Evolutionary conservation across 2,888 invertebrate species (phyloP).

Genomic region (Macrophya annulata): DNA sequence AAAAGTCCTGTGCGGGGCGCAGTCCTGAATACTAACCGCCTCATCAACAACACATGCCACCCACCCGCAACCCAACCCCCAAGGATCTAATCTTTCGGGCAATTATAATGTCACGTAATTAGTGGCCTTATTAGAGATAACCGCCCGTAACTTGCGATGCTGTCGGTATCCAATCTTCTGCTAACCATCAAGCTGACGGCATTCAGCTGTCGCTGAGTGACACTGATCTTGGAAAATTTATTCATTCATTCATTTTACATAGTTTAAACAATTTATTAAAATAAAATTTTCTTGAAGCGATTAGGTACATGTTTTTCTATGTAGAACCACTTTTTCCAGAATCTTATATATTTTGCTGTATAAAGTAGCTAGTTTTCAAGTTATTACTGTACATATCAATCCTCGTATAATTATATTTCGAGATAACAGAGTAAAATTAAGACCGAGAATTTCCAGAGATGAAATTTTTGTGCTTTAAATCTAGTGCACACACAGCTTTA

Average conservation of each 20-base stretch:
- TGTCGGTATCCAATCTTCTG: slow-evolving; percentile 54
- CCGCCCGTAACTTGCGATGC: slow-evolving; percentile 52
- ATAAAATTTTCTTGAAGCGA: neutral
- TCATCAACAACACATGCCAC: slow-evolving; percentile 79
- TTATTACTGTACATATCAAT: neutral
- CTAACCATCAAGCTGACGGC: slow-evolving; percentile 39
- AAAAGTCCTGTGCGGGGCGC: slow-evolving; percentile 75
- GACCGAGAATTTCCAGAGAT: slow-evolving; percentile 5
- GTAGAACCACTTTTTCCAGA: neutral
- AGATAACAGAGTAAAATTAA: neutral
- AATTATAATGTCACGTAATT: slow-evolving; percentile 73
- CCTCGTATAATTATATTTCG: neutral
- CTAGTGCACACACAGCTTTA: neutral
- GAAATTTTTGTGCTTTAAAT: slow-evolving; percentile 15
- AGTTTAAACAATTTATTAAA: too few relatives aligned
- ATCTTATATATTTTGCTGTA: neutral
- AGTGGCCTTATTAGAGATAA: slow-evolving; percentile 61
- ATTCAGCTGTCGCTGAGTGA: slow-evolving; percentile 18
- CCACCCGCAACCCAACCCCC: slow-evolving; percentile 59
- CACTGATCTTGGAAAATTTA: neutral
- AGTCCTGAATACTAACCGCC: slow-evolving; percentile 79
- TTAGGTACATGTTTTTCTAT: neutral
- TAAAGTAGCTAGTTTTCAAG: neutral
- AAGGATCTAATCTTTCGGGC: slow-evolving; percentile 74
- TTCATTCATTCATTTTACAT: neutral